phyloP scores from a whole-genome alignment of 1,140 invertebrate species.

The Stenopsyche tienmushanensis region DNA sequence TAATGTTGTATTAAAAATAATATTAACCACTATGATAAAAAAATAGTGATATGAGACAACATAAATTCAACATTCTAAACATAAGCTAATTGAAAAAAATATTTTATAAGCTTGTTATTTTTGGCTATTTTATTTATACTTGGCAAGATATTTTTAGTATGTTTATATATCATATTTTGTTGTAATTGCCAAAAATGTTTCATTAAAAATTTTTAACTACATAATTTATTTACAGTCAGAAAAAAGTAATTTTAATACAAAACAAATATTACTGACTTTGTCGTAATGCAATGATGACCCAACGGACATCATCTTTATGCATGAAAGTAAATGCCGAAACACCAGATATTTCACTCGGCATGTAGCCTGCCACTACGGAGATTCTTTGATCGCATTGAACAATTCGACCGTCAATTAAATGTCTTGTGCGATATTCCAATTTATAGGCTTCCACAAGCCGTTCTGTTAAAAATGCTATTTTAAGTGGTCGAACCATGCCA shows the following conservation, averaged over 20 bases:
- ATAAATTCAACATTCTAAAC: too few relatives aligned
- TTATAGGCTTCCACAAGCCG: slow-evolving; percentile 70
- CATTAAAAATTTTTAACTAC: too few relatives aligned
- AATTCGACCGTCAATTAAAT: slow-evolving; percentile 80
- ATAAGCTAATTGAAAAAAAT: too few relatives aligned
- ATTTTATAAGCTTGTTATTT: too few relatives aligned
- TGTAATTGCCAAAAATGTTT: too few relatives aligned
- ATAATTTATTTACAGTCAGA: too few relatives aligned
- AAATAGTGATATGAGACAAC: too few relatives aligned
- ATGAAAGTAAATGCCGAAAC: slow-evolving; percentile 82
- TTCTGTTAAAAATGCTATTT: slow-evolving; percentile 68
- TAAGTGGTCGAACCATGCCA: slow-evolving; percentile 64
- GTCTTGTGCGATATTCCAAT: slow-evolving; percentile 83
- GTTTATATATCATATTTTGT: too few relatives aligned
- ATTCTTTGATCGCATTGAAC: slow-evolving; percentile 84
- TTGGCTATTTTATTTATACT: too few relatives aligned
- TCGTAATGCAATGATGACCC: slow-evolving; percentile 77
- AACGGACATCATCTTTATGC: slow-evolving; percentile 80
- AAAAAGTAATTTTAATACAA: not conserved
- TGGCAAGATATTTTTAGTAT: too few relatives aligned
- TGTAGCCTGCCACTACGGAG: slow-evolving; percentile 79
- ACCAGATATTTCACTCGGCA: slow-evolving; percentile 79
- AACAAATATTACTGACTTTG: slow-evolving; percentile 68
- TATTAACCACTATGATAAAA: too few relatives aligned
- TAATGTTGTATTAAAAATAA: too few relatives aligned